Percentiles rank a stretch among this genome's conserved stretches.
phyloP scores from a whole-genome alignment of 2,888 invertebrate genomes.

The Ptilodon capucinus region DNA sequence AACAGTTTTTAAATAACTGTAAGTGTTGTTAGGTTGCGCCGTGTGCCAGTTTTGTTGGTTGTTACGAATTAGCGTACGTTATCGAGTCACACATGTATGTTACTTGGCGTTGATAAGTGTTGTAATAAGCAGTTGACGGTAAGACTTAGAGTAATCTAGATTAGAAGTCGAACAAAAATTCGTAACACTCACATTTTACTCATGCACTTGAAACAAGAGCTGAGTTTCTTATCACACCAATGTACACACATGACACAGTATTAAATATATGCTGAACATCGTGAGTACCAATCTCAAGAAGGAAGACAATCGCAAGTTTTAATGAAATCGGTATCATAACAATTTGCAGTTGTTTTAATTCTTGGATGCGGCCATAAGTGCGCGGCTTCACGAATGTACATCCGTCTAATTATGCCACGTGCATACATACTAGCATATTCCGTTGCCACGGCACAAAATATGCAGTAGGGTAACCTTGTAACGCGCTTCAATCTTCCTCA shows the following conservation, averaged over 20 bases:
- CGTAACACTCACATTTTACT: too few relatives aligned
- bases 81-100: background rate
- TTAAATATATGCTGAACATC: too few relatives aligned
- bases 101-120: background rate
- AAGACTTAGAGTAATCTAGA: too few relatives aligned
- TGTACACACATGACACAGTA: too few relatives aligned
- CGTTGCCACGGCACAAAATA: background rate
- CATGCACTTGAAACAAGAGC: too few relatives aligned
- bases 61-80: background rate
- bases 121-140: background rate
- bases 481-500: background rate
- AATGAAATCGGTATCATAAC: background rate
- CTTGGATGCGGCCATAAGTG: conserved; percentile 10
- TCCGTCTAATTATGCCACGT: conserved; percentile 15
- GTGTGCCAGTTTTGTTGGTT: conserved; percentile 5
- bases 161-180: too few relatives aligned
- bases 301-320: background rate
- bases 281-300: too few relatives aligned
- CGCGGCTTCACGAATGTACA: conserved; percentile 5
- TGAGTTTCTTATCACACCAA: too few relatives aligned
- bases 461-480: background rate
- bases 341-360: conserved; percentile 4
- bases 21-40: background rate
- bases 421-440: conserved; percentile 7
- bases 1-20: background rate